phyloP scores from a whole-genome alignment of 2,797 vertebrate genomes.

The Natrix natrix region DNA sequence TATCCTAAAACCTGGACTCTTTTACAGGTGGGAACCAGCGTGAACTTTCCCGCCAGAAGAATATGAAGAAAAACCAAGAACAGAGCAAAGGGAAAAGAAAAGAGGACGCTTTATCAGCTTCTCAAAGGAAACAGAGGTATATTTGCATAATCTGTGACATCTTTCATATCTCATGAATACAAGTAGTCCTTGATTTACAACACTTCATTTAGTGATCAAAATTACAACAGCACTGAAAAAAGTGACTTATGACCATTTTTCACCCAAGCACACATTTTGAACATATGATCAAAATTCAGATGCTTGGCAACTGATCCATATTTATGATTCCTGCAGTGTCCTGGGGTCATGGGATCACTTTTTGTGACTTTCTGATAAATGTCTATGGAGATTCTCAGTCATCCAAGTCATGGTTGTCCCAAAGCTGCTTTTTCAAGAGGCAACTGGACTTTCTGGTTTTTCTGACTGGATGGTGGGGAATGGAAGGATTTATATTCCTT shows the following conservation, averaged over 20 bases:
- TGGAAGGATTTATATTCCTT: neutral
- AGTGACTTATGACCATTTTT: neutral
- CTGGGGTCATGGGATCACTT: neutral
- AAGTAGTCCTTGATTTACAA: neutral
- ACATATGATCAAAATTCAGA: neutral
- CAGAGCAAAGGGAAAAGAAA: slow-evolving; percentile 76
- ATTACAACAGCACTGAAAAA: neutral
- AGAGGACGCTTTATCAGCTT: slow-evolving; percentile 72
- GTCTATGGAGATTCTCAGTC: no score
- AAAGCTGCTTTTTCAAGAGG: neutral
- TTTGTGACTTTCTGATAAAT: no score
- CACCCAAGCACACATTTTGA: neutral
- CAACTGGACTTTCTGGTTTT: neutral
- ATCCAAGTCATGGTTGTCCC: neutral
- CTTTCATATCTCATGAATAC: neutral
- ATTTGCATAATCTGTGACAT: neutral
- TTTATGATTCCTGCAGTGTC: neutral
- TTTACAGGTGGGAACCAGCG: slow-evolving; percentile 75
- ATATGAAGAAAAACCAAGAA: slow-evolving; percentile 77
- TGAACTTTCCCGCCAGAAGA: slow-evolving; percentile 77
- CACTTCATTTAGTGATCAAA: neutral
- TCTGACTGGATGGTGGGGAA: neutral
- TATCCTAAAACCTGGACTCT: neutral
- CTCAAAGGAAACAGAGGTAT: slow-evolving; percentile 77
- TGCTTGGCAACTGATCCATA: neutral